Evolutionary conservation across 2,797 vertebrate genomes (phyloP).

Genomic region (Rhinogobio ventralis): DNA sequence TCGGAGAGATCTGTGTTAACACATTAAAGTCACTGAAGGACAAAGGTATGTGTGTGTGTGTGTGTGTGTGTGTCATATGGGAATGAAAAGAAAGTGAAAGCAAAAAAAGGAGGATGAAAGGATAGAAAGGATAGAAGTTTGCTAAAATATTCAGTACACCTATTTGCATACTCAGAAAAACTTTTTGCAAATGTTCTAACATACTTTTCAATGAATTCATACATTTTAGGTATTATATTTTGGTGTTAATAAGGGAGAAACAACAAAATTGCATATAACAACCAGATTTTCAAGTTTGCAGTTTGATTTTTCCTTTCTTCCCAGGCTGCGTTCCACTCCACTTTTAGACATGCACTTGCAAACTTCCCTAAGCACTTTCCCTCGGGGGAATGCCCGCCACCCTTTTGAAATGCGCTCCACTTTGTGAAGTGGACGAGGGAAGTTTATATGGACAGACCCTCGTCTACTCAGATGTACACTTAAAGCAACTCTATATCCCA

Average conservation of each 20-base stretch:
- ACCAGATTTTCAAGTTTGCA: too few relatives aligned
- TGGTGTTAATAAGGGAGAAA: too few relatives aligned
- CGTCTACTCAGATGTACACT: too few relatives aligned
- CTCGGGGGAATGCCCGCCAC: too few relatives aligned
- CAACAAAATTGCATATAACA: not conserved
- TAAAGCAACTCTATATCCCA: too few relatives aligned
- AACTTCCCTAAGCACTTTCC: too few relatives aligned
- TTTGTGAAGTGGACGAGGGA: too few relatives aligned
- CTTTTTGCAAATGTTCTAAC: not conserved
- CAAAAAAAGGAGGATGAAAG: not conserved
- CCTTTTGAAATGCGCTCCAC: too few relatives aligned
- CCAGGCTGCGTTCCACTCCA: too few relatives aligned
- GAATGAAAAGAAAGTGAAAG: conserved; percentile 17
- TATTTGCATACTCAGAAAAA: not conserved
- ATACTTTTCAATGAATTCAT: not conserved
- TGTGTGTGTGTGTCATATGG: conserved; percentile 57
- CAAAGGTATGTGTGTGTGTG: conserved; percentile 59
- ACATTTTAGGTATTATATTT: not conserved
- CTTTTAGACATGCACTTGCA: too few relatives aligned
- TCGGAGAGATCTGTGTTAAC: conserved; percentile 42
- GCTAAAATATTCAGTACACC: not conserved
- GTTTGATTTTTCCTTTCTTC: too few relatives aligned
- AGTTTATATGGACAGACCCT: too few relatives aligned
- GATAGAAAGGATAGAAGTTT: not conserved
- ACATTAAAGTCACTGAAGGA: conserved; percentile 52